Evolutionary conservation across 2,797 vertebrate species (phyloP).

Genomic region (Spinus pinus): DNA sequence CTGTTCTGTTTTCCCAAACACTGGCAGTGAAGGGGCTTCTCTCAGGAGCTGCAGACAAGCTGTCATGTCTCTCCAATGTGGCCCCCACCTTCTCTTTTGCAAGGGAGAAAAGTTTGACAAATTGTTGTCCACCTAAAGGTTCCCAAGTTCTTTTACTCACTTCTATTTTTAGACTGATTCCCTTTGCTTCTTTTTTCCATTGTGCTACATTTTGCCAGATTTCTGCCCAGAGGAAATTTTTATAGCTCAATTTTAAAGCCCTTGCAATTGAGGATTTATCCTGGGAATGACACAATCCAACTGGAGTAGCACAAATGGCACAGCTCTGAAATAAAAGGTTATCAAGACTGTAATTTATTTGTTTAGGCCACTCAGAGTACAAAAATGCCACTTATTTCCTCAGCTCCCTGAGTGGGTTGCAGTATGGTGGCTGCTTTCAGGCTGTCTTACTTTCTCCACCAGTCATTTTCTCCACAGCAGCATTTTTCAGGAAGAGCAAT

Average conservation of each 20-base stretch:
- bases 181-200: conserved; percentile 16
- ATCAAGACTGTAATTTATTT: conserved; percentile 68
- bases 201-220: conserved; percentile 57
- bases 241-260: conserved; percentile 66
- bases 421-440: conserved; percentile 4
- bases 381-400: conserved; percentile 61
- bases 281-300: conserved; percentile 51
- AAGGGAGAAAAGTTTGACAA: conserved; percentile 9
- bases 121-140: conserved; percentile 26
- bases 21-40: background rate
- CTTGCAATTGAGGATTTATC: conserved; percentile 67
- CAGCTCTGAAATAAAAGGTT: conserved; percentile 61
- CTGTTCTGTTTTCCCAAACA: background rate
- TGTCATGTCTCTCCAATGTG: background rate
- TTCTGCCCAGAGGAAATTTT: conserved; percentile 70
- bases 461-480: conserved; percentile 37
- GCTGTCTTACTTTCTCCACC: background rate
- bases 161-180: conserved; percentile 55
- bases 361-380: conserved; percentile 63
- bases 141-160: background rate
- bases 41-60: background rate
- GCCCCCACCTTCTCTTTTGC: background rate
- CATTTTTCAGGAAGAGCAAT: background rate
- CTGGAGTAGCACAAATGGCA: conserved; percentile 50
- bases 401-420: conserved; percentile 31